Conservation (phyloP, 2,888 invertebrate genomes). For the Ormyrus nitidulus region DNA sequence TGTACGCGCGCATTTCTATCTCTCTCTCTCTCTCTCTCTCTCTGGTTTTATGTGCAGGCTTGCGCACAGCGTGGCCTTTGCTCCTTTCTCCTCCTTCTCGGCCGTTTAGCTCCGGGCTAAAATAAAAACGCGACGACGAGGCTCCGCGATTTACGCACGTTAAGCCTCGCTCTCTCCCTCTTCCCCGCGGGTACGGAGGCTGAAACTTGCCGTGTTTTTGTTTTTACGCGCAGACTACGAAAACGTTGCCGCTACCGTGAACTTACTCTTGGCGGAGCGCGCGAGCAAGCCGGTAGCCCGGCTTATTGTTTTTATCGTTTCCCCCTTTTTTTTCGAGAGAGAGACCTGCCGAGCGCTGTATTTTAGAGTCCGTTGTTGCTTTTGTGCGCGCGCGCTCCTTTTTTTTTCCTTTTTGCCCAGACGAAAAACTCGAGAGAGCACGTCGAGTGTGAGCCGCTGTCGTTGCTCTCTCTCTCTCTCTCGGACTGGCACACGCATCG, state of each 20-base stretch:
- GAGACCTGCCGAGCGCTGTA: no score
- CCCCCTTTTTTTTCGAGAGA: not conserved
- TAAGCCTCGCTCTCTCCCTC: conserved; percentile 58
- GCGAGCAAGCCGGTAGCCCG: not conserved
- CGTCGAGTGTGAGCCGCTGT: no score
- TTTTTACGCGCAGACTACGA: conserved; percentile 17
- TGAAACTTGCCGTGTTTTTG: not conserved
- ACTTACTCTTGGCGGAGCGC: not conserved
- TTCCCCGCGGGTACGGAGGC: not conserved
- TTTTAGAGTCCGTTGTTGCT: not conserved
- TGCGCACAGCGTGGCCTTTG: conserved; percentile 24
- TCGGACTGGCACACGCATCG: no score
- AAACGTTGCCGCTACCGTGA: not conserved
- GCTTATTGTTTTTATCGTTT: conserved; percentile 10
- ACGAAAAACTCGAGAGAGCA: no score
- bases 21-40: no score
- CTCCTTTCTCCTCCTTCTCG: conserved; percentile 46
- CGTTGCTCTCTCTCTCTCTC: no score
- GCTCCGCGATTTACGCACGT: conserved; percentile 65
- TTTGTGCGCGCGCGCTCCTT: not conserved
- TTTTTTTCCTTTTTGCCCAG: not conserved
- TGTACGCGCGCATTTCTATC: no score
- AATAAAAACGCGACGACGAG: conserved; percentile 65
- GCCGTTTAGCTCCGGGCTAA: conserved; percentile 67
- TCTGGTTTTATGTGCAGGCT: no score